Percentiles rank a stretch among this genome's conserved stretches.
These are phyloP conservation scores for Glaucopsyche alexis DNA, from an alignment of 2,888 invertebrate species.

Conservation along the genomic window DNA sequence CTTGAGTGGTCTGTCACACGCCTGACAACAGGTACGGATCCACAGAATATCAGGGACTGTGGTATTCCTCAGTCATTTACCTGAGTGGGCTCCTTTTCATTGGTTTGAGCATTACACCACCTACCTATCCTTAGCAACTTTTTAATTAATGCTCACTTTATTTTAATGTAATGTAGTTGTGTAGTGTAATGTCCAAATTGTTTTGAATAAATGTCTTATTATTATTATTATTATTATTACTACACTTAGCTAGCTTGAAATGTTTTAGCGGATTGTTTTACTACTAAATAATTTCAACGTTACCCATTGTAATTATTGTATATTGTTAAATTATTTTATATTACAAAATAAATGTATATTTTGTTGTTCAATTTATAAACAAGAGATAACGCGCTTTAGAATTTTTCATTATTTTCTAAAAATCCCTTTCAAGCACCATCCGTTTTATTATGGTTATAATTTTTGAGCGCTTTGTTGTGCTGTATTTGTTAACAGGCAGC, in stretches of 20 bases:
- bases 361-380: neutral
- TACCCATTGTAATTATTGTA: neutral
- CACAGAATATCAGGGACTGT: no score
- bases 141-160: no score
- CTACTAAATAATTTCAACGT: neutral
- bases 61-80: no score
- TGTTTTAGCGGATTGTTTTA: neutral
- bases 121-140: no score
- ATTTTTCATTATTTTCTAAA: constrained; percentile 6
- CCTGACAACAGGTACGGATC: no score
- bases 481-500: constrained; percentile 72
- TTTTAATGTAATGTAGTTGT: no score
- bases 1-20: no score
- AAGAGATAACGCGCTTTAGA: neutral
- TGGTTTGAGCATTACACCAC: no score
- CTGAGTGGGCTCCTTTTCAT: no score
- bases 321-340: neutral
- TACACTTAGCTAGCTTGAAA: neutral
- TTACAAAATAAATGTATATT: neutral
- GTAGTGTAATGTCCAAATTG: no score
- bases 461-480: constrained; percentile 70
- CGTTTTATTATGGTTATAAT: constrained; percentile 61
- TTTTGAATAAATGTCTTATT: no score
- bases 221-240: no score
- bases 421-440: constrained; percentile 29